Evolutionary conservation across 1,140 invertebrate genomes (phyloP).

Genomic region (Pteromalus puparum): DNA sequence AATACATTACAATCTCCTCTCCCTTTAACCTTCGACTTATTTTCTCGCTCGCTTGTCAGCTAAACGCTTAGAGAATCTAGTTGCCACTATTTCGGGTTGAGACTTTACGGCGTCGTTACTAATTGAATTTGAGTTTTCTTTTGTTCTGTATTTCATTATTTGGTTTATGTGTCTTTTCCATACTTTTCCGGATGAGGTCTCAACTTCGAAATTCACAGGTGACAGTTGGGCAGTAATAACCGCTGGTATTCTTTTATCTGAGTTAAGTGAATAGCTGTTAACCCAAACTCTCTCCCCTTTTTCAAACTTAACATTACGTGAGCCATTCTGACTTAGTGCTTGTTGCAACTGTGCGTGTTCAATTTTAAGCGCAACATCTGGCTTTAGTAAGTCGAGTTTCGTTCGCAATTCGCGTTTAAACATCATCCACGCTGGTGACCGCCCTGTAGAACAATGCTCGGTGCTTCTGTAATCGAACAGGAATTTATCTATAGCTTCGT

Average conservation of each 20-base stretch:
- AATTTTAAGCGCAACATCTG: not conserved
- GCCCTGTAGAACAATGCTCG: constrained; percentile 6
- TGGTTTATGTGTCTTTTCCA: constrained; percentile 38
- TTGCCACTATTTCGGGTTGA: not conserved
- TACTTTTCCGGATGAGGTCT: not conserved
- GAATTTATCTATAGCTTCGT: constrained; percentile 34
- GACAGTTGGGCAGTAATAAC: not conserved
- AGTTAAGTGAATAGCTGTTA: not conserved
- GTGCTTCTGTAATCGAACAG: constrained; percentile 31
- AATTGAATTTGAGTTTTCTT: not conserved
- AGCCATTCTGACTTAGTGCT: not conserved
- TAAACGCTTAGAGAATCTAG: not conserved
- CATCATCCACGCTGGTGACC: constrained; percentile 38
- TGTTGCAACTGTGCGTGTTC: not conserved
- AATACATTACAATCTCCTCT: constrained; percentile 12
- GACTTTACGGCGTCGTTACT: not conserved
- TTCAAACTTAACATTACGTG: constrained; percentile 12
- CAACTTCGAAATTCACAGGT: constrained; percentile 35
- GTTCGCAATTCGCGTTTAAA: not conserved
- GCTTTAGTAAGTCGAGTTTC: not conserved
- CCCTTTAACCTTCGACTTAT: not conserved
- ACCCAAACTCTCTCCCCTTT: constrained; percentile 21
- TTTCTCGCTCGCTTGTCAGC: not conserved
- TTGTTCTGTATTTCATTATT: not conserved
- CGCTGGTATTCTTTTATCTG: not conserved